Evolutionary conservation across 2,888 invertebrate genomes (phyloP), one percentile per base, ranked within the genome.

Genomic region (Himalopsyche kuldschensis): DNA sequence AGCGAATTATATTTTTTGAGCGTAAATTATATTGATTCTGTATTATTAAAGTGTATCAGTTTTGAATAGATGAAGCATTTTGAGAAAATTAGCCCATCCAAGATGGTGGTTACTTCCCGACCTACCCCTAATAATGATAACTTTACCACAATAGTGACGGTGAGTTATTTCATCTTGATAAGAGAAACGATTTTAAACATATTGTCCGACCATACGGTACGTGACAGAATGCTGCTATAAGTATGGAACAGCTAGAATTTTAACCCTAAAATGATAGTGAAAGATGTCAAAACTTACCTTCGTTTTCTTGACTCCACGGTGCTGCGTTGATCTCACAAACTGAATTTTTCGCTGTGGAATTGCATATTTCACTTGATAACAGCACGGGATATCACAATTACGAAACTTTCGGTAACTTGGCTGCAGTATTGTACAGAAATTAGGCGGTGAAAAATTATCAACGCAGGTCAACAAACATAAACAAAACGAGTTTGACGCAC

Each of bases 231-330:
- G 55, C 55, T 20, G n/a, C 20, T n/a, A 55, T 20, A 6, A 10
- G 24, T n/a, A 75, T 24, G 15, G 24, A 46, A 78, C 20, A 78
- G 11, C 20, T 46, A 17, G 15, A 75, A 75, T 46, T 80, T 81
- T 81, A 75, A 81, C 77, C 41, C 63, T 31, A 17, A 84, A 78
- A 63, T 78, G 32, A 69, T 69, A 69, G 17, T 8, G 55, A 79
- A 80, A 80, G 27, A 69, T n/a, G 78, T 78, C 20, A 69, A 77
- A 41, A 69, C 80, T 90, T 91, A 92, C 92, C 92, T 92, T 91
- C 92, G 90, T 92, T 92, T 92, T 91, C 91, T 91, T 90, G 92
- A 92, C 92, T 92, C 92, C 92, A 92, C 92, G 92, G 91, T 92
- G 92, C 92, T 91, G 92, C 90, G 90, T 92, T 92, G 90, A 89